Evolutionary conservation across 2,113 vertebrate genomes (phyloP).

Genomic region (Apteryx owenii): DNA sequence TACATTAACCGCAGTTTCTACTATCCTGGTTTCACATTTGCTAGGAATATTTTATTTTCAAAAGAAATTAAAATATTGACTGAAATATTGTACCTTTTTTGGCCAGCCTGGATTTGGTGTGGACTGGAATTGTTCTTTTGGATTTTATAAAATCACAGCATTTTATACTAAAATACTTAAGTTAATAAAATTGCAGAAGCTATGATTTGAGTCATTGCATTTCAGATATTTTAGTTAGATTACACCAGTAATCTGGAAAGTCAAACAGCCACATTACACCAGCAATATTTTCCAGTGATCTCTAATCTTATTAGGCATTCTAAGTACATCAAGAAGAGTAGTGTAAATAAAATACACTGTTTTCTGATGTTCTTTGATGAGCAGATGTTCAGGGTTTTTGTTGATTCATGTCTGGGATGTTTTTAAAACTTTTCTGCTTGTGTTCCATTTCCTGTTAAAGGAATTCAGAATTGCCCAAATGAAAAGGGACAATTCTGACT

Average conservation of each 20-base stretch:
- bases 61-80: not conserved
- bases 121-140: not conserved
- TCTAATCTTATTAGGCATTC: constrained; percentile 55
- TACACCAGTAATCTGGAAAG: not conserved
- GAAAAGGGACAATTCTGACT: constrained; percentile 80
- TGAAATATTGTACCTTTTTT: not conserved
- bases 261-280: not conserved
- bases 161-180: not conserved
- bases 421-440: constrained; percentile 74
- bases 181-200: not conserved
- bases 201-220: not conserved
- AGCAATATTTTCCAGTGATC: constrained; percentile 27
- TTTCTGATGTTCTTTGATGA: constrained; percentile 77
- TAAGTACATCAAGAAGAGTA: constrained; percentile 50
- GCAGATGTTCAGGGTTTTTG: constrained; percentile 78
- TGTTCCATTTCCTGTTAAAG: constrained; percentile 78
- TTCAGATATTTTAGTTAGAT: not conserved
- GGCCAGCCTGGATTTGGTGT: not conserved
- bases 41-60: not conserved
- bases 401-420: constrained; percentile 78
- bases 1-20: not conserved
- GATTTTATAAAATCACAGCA: not conserved
- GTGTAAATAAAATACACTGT: constrained; percentile 73
- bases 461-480: constrained; percentile 79
- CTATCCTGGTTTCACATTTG: not conserved